Evolutionary conservation across 2,888 invertebrate species (phyloP), one percentile per base, ranked within the genome.

Genomic region (Adineta ricciae): DNA sequence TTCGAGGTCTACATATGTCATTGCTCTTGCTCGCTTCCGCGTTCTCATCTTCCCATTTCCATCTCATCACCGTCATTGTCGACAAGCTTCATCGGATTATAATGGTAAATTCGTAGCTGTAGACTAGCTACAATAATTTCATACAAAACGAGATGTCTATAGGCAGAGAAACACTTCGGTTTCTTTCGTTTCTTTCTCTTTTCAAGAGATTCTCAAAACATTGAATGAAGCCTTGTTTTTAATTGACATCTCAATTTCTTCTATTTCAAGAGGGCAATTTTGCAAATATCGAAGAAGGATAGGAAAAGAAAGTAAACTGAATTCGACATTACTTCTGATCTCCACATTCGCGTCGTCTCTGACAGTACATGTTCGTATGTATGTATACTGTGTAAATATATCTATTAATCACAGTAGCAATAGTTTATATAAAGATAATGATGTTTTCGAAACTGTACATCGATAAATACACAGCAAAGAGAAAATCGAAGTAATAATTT

Each of bases 61-160:
- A 64, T 64, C 64, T 64, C 64, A 64, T 64, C 64, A 64, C 32
- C 64, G 64, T 64, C 64, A 64, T 64, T 64, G 64, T 64, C 64
- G 64, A 64, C 64, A 64, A 64, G 64, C 64, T 19, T 27, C 64
- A 64, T 64, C 32, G 64, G 64, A 64, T 64, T 64, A 64, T 64
- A 19, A 64, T 27, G 32, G 32, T 16, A 32, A 64, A 64, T 64
- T 64, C 32, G 64, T 64, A 27, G 32, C 64, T 64, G 32, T 64
- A 64, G 27, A 32, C 64, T 64, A 64, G 19, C 64, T 32, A 64
- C 32, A 32, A 64, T 64, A 64, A 64, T 27, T 27, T 64, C 7
- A 64, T 64, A 7, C 14, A n/a, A 19, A 36, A 21, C 19, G 16
- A 52, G 16, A 52, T 52, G 52, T 52, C 52, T 52, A 19, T 32